Evolutionary conservation across 1,140 invertebrate species (phyloP).

Genomic region (Rhizoglyphus robini): DNA sequence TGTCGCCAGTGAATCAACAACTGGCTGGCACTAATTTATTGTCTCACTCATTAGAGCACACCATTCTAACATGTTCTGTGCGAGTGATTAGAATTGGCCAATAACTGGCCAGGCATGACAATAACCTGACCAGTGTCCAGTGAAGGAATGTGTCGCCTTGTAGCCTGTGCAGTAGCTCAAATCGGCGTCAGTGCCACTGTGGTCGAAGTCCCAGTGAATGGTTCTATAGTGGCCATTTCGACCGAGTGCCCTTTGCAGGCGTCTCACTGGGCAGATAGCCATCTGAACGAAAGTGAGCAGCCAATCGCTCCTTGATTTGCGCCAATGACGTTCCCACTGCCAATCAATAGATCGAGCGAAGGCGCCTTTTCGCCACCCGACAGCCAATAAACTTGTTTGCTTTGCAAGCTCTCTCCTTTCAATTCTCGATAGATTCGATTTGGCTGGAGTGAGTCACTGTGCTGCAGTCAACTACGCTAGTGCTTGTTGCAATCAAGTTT

Average conservation of each 20-base stretch:
- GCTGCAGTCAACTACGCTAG: not conserved
- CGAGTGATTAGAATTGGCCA: constrained; percentile 2
- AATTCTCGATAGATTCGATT: constrained; percentile 4
- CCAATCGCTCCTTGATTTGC: constrained; percentile 1
- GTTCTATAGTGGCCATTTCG: too few species aligned
- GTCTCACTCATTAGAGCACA: not conserved
- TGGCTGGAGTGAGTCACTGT: not conserved
- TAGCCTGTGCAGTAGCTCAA: too few species aligned
- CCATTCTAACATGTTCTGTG: not conserved
- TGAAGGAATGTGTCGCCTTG: not conserved
- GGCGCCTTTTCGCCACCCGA: not conserved
- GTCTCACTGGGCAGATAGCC: not conserved
- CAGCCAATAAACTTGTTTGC: constrained; percentile 12
- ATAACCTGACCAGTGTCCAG: not conserved
- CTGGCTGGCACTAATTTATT: not conserved
- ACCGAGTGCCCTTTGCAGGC: not conserved
- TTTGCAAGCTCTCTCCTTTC: constrained; percentile 5
- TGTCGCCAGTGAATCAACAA: not conserved
- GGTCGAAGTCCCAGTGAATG: not conserved
- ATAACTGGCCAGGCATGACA: not conserved
- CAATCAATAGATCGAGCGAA: constrained; percentile 1
- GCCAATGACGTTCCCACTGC: not conserved
- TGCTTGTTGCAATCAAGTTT: not conserved
- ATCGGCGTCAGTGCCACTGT: not conserved
- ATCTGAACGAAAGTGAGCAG: not conserved